These are phyloP conservation scores for Eupleurogrammus muticus DNA, from an alignment of 2,797 vertebrate species.

Conservation along the genomic window DNA sequence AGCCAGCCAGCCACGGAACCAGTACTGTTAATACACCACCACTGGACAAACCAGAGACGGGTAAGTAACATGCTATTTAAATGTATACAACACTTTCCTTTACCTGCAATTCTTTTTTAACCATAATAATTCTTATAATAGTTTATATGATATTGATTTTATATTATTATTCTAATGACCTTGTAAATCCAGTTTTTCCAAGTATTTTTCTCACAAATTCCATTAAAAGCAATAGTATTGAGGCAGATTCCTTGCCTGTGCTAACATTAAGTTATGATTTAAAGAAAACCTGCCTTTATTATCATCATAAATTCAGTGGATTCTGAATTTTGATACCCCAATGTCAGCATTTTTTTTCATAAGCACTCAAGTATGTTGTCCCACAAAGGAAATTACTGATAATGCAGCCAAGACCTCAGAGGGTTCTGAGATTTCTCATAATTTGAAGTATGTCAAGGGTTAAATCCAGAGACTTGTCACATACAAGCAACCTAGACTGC, in stretches of 20 bases:
- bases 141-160: not conserved
- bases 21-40: conserved; percentile 80
- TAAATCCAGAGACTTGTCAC: not conserved
- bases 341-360: not conserved
- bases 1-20: conserved; percentile 49
- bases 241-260: not conserved
- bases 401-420: not conserved
- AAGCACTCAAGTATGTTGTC: not conserved
- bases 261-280: not conserved
- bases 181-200: too few species aligned
- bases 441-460: not conserved
- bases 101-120: too few species aligned
- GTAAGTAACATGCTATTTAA: conserved; percentile 78
- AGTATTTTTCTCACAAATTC: not conserved
- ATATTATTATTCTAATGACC: not conserved
- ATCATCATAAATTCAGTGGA: not conserved
- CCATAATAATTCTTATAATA: not conserved
- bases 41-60: conserved; percentile 81
- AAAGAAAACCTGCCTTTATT: not conserved
- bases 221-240: not conserved
- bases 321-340: not conserved
- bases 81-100: not conserved
- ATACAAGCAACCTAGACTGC: conserved; percentile 17
- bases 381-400: not conserved
- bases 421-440: conserved; percentile 5